These are phyloP conservation scores for Sylvietta virens DNA, from an alignment of 2,113 vertebrate species.

Conservation along the genomic window DNA sequence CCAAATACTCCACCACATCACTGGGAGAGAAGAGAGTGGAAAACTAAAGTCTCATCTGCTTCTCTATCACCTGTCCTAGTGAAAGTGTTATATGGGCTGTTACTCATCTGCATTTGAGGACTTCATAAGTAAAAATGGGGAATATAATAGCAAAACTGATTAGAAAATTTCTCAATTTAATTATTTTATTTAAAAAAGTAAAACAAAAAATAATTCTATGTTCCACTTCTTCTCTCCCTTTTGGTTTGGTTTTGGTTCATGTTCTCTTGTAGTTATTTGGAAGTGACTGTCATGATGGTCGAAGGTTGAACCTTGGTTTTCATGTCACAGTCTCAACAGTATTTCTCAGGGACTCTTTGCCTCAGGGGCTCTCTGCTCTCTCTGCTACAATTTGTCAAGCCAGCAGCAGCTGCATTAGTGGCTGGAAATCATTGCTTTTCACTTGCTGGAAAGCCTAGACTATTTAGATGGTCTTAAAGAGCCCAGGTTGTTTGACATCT, in stretches of 20 bases:
- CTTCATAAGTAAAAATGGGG: neutral
- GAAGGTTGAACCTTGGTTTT: neutral
- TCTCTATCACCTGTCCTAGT: neutral
- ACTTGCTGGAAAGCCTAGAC: neutral
- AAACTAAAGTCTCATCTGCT: neutral
- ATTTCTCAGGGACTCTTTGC: neutral
- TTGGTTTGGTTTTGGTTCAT: neutral
- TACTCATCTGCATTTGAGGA: neutral
- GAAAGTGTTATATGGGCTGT: neutral
- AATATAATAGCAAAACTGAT: neutral
- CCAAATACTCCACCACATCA: neutral
- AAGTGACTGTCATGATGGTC: neutral
- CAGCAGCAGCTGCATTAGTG: neutral
- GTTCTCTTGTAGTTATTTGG: neutral
- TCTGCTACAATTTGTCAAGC: neutral
- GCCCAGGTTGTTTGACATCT: neutral
- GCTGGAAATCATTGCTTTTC: neutral
- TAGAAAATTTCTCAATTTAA: neutral
- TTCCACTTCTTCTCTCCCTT: neutral
- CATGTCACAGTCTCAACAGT: neutral
- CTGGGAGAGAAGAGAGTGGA: neutral
- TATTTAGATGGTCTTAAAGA: neutral
- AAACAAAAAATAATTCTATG: neutral
- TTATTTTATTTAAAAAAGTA: neutral
- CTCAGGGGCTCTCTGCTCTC: neutral